Base-by-base conservation (phyloP, 1,140 invertebrate species). In the Neotoxoptera formosana region DNA sequence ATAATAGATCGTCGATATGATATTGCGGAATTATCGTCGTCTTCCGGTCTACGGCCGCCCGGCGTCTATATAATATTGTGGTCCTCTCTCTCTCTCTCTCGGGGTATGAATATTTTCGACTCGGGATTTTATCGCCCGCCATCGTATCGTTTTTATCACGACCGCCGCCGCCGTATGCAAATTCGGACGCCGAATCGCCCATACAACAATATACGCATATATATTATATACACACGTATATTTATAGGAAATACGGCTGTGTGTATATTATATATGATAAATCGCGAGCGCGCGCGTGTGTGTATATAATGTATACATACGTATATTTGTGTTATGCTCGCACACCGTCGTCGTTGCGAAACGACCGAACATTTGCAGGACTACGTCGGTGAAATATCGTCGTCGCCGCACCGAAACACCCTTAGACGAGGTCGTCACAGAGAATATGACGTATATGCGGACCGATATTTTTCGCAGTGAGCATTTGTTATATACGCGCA, bases 41-140 rank as follows among this genome's bases (percentile, higher is more conserved):
- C 47, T 88, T 88, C 86, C 86, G 86, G 86, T 88, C 47, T 41
- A 41, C 4, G 86, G 83, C 23, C 7, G 83, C 23, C 7, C 47
- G 86, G 30, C 86, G 45, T 7, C 83, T 14, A 17, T 17, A 17
- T 25, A 36, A 14, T 11, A 25, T 17, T 36, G 84, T 87, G 3
- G 41, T 45, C 30, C 84, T 45, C 25, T 87, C 30, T 11, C 20
- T 23, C 25, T 14, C 84, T 45, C 25, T 87, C 30, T 11, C 20
- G 90, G 51, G 90, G 30, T 81, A 91, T 91, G 90, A 91, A 91
- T 91, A 91, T 91, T 91, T 51, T 91, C 21, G 67, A 91, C n/a
- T 91, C 9, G 36, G 56, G 90, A 91, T 91, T 91, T 91, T 91
- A 91, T 91, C 56, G 90, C 30, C 14, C 36, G n/a, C 7, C 34